Evolutionary conservation across 2,888 invertebrate genomes (phyloP).

Genomic region (Eumerus sabulonum): DNA sequence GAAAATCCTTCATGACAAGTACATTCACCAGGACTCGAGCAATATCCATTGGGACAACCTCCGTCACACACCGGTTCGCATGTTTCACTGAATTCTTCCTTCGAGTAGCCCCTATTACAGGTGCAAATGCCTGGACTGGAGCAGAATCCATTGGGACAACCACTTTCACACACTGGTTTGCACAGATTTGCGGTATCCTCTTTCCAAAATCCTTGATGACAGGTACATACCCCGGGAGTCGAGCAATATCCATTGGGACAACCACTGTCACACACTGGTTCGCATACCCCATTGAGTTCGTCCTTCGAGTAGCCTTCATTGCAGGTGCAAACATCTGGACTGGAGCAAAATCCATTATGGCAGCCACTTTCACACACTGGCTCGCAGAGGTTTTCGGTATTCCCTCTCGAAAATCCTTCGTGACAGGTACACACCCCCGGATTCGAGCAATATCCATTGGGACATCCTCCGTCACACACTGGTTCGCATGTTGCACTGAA

Average conservation of each 20-base stretch:
- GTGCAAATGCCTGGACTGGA: constrained; percentile 72
- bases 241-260: constrained; percentile 73
- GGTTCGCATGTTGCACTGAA: constrained; percentile 62
- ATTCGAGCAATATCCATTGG: constrained; percentile 84
- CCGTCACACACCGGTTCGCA: constrained; percentile 36
- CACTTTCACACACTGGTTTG: constrained; percentile 59
- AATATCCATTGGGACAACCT: constrained; percentile 71
- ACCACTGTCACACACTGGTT: constrained; percentile 53
- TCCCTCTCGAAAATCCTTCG: constrained; percentile 80
- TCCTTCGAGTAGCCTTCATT: constrained; percentile 69
- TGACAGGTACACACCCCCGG: constrained; percentile 86
- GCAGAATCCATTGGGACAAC: constrained; percentile 73
- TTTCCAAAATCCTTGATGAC: constrained; percentile 44
- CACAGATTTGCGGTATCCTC: constrained; percentile 4
- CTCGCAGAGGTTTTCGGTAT: not conserved
- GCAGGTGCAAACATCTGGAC: constrained; percentile 78
- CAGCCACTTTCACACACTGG: constrained; percentile 57
- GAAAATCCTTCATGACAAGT: constrained; percentile 39
- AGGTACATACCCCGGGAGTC: constrained; percentile 72
- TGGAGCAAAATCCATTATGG: constrained; percentile 72
- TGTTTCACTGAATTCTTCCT: not conserved
- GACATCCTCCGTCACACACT: constrained; percentile 81
- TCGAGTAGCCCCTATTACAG: constrained; percentile 54
- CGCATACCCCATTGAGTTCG: not conserved
- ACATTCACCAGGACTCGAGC: constrained; percentile 72